Conservation (phyloP, 1,140 invertebrate species). For the Ruditapes philippinarum region DNA sequence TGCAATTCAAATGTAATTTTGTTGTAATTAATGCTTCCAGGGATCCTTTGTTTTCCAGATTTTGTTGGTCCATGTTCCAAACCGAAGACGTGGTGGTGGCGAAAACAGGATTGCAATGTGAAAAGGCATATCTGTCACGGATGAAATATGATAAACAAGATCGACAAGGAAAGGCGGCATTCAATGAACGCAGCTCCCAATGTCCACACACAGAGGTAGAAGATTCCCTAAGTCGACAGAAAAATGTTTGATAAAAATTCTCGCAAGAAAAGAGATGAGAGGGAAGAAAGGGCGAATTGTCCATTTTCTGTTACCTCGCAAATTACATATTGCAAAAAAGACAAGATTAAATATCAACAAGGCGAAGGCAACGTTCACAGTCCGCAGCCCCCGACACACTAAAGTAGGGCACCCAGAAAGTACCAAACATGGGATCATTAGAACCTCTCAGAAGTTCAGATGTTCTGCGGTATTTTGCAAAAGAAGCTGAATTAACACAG, state of each 20-base stretch:
- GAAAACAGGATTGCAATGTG: slow-evolving; percentile 6
- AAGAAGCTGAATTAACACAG: background rate
- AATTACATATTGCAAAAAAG: background rate
- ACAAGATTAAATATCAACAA: no score
- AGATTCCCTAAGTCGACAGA: slow-evolving; percentile 2
- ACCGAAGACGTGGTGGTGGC: slow-evolving; percentile 35
- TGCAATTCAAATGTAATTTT: no score
- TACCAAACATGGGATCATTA: background rate
- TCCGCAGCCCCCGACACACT: background rate
- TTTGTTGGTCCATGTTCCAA: no score
- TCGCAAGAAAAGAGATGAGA: slow-evolving; percentile 23
- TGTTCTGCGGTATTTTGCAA: slow-evolving; percentile 36
- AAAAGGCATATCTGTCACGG: background rate
- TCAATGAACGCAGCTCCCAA: no score
- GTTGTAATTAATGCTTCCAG: no score
- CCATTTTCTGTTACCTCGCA: background rate
- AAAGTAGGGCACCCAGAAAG: slow-evolving; percentile 2
- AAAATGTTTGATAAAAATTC: slow-evolving; percentile 26
- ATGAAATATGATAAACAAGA: no score
- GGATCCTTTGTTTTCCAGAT: no score
- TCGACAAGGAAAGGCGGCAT: no score
- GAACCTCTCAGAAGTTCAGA: slow-evolving; percentile 37
- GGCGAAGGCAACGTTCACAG: no score
- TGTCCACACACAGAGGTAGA: background rate
- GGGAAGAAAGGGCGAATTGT: slow-evolving; percentile 45